phyloP scores from a whole-genome alignment of 53 echinoderm and acorn worm species.

The Pentamera pediparva region DNA sequence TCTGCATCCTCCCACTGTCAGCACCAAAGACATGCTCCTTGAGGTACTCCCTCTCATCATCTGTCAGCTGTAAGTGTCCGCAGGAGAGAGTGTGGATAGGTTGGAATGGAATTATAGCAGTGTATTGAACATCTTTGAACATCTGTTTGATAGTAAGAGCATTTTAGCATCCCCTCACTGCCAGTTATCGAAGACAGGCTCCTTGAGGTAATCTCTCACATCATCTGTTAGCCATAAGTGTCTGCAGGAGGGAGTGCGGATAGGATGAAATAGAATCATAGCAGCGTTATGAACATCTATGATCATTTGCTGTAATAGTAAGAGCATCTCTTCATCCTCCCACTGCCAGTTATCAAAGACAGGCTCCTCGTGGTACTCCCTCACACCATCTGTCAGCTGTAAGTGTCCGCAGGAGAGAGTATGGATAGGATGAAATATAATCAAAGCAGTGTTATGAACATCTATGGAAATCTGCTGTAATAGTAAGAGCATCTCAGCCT shows the following conservation, averaged over 20 bases:
- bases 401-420: constrained; percentile 54
- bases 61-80: constrained; percentile 91
- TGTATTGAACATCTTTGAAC: constrained; percentile 86
- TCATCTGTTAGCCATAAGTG: constrained; percentile 91
- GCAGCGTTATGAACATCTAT: no score
- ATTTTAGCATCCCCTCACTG: constrained; percentile 99
- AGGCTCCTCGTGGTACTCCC: constrained; percentile 84
- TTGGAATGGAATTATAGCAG: no score
- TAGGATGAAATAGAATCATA: no score
- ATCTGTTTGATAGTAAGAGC: constrained; percentile 87
- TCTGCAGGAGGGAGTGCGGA: constrained; percentile 27
- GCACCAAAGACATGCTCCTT: constrained; percentile 84
- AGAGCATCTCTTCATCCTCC: constrained; percentile 98
- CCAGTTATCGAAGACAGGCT: constrained; percentile 97
- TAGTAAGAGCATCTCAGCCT: constrained; percentile 93
- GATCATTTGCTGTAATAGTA: constrained; percentile 96
- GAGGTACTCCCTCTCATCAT: constrained; percentile 87
- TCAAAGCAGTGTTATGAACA: no score
- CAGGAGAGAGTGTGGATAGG: not conserved
- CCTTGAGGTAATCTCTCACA: constrained; percentile 82
- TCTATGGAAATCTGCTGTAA: constrained; percentile 99
- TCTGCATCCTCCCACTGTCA: constrained; percentile 99
- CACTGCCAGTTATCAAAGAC: constrained; percentile 99
- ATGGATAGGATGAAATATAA: not conserved
- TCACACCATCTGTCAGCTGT: constrained; percentile 88